Evolutionary conservation across 2,113 vertebrate species (phyloP), one percentile per base, ranked within the genome.

Genomic region (Neolamprologus devosi): DNA sequence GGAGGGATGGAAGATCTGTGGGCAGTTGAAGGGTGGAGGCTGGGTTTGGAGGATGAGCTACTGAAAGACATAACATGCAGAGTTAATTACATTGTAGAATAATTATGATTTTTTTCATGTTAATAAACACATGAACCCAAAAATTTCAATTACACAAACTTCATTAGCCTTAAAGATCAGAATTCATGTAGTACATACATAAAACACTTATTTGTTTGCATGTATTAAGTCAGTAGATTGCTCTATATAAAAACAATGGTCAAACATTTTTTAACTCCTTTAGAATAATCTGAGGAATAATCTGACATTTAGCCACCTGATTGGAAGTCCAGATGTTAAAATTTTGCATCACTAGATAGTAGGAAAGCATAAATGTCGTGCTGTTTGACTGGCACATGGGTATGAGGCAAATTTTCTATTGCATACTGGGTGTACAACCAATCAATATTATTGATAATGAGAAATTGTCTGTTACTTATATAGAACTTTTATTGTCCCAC

Each of bases 11-110:
- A 40, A 57, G 86, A 30, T 82, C 90, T 55, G 89, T 33, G 23
- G 53, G 51, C 5, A 78, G 73, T 6, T 80, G 79, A 35, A 85
- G 21, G 21, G 79, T 82, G 60, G 80, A 33, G 51, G 33, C 68
- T 40, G 82, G 11, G 37, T 90, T 83, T 26, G 81, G 16, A 88
- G 87, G 53, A 58, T 79, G 84, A 87, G 82, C 92, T 94, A 68
- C 23, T 21, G 10, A 45, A 53, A 57, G 53, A 70, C 4, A 73
- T 7, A 40, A 70, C 2, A 49, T 5, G 13, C 5, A 1, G 11
- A 23, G 9, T 78, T 53, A 45, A 58, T 54, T 11, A 54, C 57
- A 47, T 5, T 47, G 9, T 11, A 2, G 28, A 37, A 60, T 33
- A 60, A 60, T 63, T 30, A 17, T 6, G 54, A 3, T 40, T 13